Conservation (phyloP, 2,797 vertebrate genomes). For the Smutsia gigantea region DNA sequence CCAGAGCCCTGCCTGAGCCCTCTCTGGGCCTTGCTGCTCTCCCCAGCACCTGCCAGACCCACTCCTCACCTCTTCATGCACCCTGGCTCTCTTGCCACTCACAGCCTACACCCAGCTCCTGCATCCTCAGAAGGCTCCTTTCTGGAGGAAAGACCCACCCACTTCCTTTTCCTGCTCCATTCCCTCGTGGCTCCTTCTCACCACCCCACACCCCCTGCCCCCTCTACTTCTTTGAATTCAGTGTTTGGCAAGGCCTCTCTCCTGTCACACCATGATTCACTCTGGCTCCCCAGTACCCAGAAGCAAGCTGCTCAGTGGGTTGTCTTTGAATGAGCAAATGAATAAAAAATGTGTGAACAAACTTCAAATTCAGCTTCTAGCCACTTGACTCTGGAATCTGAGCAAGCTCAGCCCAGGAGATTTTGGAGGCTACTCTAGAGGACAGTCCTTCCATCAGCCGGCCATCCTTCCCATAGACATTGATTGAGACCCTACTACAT, state of each 20-base stretch:
- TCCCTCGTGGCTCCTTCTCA: neutral
- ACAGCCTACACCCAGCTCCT: neutral
- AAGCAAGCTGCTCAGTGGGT: neutral
- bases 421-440: neutral
- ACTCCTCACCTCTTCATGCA: neutral
- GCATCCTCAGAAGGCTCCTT: neutral
- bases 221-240: neutral
- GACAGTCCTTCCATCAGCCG: neutral
- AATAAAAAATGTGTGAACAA: neutral
- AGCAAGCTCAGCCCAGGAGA: neutral
- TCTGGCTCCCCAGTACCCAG: neutral
- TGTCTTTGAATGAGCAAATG: neutral
- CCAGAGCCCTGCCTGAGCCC: neutral
- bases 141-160: neutral
- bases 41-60: neutral
- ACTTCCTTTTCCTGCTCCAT: neutral
- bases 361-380: neutral
- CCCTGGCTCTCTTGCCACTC: neutral
- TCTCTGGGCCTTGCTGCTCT: neutral
- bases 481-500: neutral
- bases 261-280: no score
- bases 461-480: neutral
- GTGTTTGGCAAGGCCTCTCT: neutral
- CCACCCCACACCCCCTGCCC: no score
- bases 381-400: neutral